Conservation (phyloP, 2,797 vertebrate genomes). For the Rhinogobio ventralis region DNA sequence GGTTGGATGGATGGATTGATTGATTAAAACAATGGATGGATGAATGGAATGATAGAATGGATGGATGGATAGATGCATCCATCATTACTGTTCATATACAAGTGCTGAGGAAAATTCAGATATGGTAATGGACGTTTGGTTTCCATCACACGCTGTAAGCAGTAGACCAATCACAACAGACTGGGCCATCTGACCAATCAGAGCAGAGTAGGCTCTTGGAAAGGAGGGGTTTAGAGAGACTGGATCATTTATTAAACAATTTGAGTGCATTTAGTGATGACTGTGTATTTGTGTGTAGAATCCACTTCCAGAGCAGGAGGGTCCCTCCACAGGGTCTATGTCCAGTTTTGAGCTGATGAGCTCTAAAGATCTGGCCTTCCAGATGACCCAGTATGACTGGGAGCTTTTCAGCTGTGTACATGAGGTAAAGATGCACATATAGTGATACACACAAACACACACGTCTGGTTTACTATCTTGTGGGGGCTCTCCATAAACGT, state of each 20-base stretch:
- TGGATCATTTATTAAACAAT: background rate
- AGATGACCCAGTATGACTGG: conserved; percentile 98
- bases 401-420: conserved; percentile 98
- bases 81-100: background rate
- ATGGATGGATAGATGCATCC: background rate
- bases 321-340: conserved; percentile 90
- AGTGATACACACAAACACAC: background rate
- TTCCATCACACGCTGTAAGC: background rate
- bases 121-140: background rate
- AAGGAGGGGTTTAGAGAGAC: background rate
- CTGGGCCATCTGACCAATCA: background rate
- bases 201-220: background rate
- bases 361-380: conserved; percentile 96
- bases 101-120: background rate
- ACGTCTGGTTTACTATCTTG: too few species aligned
- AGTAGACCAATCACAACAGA: background rate
- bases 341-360: conserved; percentile 98
- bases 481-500: too few species aligned
- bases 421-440: conserved; percentile 80
- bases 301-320: conserved; percentile 94
- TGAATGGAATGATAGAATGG: too few species aligned
- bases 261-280: background rate
- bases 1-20: too few species aligned
- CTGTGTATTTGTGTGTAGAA: conserved; percentile 71
- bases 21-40: too few species aligned